phyloP scores from a whole-genome alignment of 2,797 vertebrate species.

The Lepus oiostolus region DNA sequence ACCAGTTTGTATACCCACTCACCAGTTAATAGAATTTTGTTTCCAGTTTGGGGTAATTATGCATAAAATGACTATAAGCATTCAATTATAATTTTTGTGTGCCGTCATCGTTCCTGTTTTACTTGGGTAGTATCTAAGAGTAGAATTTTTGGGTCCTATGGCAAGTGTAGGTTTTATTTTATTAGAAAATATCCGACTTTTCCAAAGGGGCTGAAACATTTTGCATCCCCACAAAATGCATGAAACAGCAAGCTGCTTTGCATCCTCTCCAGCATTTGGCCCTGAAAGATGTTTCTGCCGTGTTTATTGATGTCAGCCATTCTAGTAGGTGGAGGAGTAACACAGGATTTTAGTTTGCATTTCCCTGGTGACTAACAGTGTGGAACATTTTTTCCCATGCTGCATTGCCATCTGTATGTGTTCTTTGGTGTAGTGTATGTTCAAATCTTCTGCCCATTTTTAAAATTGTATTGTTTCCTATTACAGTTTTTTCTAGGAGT shows the following conservation, averaged over 20 bases:
- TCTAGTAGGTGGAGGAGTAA: not conserved
- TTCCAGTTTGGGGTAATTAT: not conserved
- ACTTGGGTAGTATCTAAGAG: not conserved
- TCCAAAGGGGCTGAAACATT: not conserved
- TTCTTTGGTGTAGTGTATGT: not conserved
- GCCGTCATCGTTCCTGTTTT: not conserved
- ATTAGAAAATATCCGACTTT: conserved; percentile 28
- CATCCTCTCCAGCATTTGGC: not conserved
- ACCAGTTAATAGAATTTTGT: not conserved
- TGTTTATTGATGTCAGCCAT: not conserved
- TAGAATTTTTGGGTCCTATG: not conserved
- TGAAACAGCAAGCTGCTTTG: not conserved
- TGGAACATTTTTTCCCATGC: not conserved
- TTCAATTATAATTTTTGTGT: not conserved
- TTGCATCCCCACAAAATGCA: not conserved
- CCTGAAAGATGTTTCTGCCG: not conserved
- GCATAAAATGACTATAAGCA: conserved; percentile 18
- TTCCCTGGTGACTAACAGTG: not conserved
- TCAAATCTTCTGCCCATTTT: conserved; percentile 56
- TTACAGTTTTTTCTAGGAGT: not conserved
- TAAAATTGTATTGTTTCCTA: conserved; percentile 16
- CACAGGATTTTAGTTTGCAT: conserved; percentile 37
- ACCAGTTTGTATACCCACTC: not conserved
- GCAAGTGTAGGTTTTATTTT: conserved; percentile 33
- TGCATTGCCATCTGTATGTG: conserved; percentile 28